These are phyloP conservation scores for Cyclophora albipunctata DNA, from an alignment of 2,888 invertebrate species.

Conservation along the genomic window DNA sequence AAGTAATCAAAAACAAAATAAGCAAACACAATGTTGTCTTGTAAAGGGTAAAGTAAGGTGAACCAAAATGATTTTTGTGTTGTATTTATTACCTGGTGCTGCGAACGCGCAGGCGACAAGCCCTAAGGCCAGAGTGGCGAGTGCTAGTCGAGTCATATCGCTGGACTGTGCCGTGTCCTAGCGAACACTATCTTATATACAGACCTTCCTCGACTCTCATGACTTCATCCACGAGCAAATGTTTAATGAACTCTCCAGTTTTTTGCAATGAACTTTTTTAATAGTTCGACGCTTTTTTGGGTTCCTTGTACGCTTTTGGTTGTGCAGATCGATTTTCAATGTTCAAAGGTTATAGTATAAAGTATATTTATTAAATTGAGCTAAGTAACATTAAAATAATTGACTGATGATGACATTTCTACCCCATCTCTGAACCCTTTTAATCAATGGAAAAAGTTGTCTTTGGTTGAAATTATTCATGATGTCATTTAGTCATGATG, in stretches of 20 bases:
- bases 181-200: conserved; percentile 37
- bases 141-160: conserved; percentile 49
- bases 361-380: too few species aligned
- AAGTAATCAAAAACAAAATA: too few species aligned
- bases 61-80: background rate
- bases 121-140: conserved; percentile 49
- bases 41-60: too few species aligned
- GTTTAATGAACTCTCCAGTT: conserved; percentile 47
- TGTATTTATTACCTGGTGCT: conserved; percentile 42
- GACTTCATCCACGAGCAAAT: conserved; percentile 30
- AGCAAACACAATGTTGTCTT: too few species aligned
- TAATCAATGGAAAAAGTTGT: too few species aligned
- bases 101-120: conserved; percentile 47
- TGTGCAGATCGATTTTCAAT: too few species aligned
- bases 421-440: too few species aligned
- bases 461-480: too few species aligned
- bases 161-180: conserved; percentile 27
- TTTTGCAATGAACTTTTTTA: conserved; percentile 38
- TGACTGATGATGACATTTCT: too few species aligned
- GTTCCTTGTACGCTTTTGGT: conserved; percentile 14
- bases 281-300: conserved; percentile 21
- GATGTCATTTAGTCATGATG: too few species aligned
- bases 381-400: too few species aligned
- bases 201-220: conserved; percentile 34
- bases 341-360: too few species aligned